Base-by-base conservation (phyloP, 2,888 invertebrate genomes). In the Drosophila maculinotata region DNA sequence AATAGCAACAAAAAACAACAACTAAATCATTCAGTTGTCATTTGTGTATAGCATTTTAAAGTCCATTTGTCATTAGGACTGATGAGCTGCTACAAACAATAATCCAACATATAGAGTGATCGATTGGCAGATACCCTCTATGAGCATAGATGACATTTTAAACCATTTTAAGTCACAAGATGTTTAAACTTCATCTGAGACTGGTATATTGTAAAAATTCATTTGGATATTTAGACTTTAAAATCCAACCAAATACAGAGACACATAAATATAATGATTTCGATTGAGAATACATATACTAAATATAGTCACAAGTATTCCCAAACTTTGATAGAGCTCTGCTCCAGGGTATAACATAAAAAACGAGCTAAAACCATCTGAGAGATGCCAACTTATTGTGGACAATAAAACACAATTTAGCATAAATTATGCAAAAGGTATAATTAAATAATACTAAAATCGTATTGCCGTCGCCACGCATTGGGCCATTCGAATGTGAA, bases 391-490 rank as follows among this genome's bases (percentile, higher is more conserved):
- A 63, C 60, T 30, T 48, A 33, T 31, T 52, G 56, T 39, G 17
- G 25, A 25, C 38, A 52, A 58, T 63, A 26, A 41, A 56, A 64
- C 25, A 68, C 60, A 68, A 69, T 81, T 76, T 74, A 64, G 79
- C 75, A 82, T 82, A 79, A 81, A 72, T 82, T 85, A 82, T 75
- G 75, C 79, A 75, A 69, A 69, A 62, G 23, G 42, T 49, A 36
- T 62, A 81, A 81, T 82, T 82, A 84, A 82, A 81, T 85, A 81
- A 75, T 74, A 69, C 65, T 83, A 74, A 79, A 85, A 81, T 76
- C 79, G 58, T 76, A 74, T 63, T 64, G 59, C 15, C 26, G 38
- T 49, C 36, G 10, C 35, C 17, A 49, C 54, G 67, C 71, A 59
- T 36, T 35, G 52, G 49, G 14, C 64, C 28, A 15, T 25, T 33